Percentiles rank a stretch among this genome's conserved stretches.
These are phyloP conservation scores for Adelognathus sp. DNA, from an alignment of 2,888 invertebrate species.

Conservation along the genomic window DNA sequence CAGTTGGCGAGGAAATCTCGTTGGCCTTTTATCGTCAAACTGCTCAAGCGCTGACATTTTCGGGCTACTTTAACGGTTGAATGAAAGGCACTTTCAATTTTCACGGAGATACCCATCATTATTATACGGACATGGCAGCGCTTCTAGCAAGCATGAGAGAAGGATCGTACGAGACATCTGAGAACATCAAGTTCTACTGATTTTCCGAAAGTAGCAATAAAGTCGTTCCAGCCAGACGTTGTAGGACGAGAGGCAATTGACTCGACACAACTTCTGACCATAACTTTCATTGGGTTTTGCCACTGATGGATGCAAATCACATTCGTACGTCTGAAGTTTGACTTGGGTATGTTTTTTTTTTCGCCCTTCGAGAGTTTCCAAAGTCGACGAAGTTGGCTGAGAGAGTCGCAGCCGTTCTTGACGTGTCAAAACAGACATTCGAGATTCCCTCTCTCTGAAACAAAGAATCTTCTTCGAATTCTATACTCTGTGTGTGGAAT, in stretches of 20 bases:
- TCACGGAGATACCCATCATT: neutral
- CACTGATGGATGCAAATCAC: neutral
- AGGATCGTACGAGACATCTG: neutral
- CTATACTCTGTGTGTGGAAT: neutral
- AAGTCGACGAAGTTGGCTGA: slow-evolving; percentile 8
- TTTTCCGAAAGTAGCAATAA: neutral
- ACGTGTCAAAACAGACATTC: slow-evolving; percentile 11
- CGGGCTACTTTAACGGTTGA: neutral
- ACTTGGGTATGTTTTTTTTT: neutral
- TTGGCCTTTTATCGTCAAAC: neutral
- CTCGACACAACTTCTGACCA: neutral
- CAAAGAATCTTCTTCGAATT: slow-evolving; percentile 30
- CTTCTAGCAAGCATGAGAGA: neutral
- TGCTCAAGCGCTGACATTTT: neutral
- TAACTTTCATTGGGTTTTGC: neutral
- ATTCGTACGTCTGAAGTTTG: neutral
- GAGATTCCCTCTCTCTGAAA: neutral
- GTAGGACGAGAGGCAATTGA: neutral
- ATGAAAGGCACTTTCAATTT: neutral
- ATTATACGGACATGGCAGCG: neutral
- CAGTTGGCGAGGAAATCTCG: neutral
- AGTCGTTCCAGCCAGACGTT: neutral
- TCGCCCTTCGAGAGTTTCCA: neutral
- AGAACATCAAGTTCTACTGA: neutral
- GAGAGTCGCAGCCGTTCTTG: neutral